Conservation (phyloP, 2,113 vertebrate genomes). For the Castor canadensis region DNA sequence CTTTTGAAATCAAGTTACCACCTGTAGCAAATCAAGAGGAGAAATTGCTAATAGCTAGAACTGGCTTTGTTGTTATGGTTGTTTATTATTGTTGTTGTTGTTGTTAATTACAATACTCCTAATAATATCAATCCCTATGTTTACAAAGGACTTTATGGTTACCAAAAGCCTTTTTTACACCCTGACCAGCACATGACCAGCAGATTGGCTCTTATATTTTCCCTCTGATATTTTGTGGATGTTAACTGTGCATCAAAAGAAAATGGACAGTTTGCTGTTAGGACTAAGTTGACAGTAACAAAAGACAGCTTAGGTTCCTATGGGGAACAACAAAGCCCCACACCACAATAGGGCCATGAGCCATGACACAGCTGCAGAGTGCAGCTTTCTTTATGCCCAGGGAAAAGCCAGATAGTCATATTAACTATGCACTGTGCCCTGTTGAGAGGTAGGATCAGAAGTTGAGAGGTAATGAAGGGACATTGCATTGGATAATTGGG, state of each 20-base stretch:
- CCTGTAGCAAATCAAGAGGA: slow-evolving; percentile 6
- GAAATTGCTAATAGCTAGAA: slow-evolving; percentile 14
- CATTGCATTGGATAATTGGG: neutral
- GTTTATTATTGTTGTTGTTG: neutral
- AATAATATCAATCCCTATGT: neutral
- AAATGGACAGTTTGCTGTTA: slow-evolving; percentile 19
- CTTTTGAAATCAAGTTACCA: neutral
- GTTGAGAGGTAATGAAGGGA: neutral
- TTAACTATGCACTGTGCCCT: neutral
- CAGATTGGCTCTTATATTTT: slow-evolving; percentile 30
- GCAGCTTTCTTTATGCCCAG: neutral
- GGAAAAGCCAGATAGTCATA: neutral
- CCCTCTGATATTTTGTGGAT: slow-evolving; percentile 39
- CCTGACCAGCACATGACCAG: neutral
- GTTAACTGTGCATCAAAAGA: slow-evolving; percentile 34
- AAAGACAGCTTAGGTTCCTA: neutral
- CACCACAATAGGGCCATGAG: neutral
- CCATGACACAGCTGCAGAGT: neutral
- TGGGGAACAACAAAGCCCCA: neutral
- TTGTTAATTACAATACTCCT: neutral
- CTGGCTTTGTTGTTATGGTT: neutral
- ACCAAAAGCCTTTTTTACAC: slow-evolving; percentile 42
- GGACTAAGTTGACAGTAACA: slow-evolving; percentile 12
- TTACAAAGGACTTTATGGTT: slow-evolving; percentile 36
- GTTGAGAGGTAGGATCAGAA: slow-evolving; percentile 7